phyloP scores from a whole-genome alignment of 2,888 invertebrate species.

The Tortricodes alternella region DNA sequence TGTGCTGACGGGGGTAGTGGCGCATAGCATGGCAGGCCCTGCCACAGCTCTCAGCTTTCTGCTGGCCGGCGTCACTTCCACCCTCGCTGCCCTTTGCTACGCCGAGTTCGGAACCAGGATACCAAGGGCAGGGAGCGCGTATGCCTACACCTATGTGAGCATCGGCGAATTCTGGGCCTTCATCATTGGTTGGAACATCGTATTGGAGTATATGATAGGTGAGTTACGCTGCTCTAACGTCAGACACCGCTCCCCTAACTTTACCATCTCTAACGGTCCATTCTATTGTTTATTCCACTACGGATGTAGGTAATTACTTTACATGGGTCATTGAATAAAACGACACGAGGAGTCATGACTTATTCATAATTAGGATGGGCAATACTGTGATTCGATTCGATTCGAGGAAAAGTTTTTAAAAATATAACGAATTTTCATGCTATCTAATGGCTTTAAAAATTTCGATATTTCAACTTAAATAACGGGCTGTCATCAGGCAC shows the following conservation, averaged over 20 bases:
- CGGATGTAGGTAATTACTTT: conserved; percentile 2
- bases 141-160: conserved; percentile 96
- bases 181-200: conserved; percentile 96
- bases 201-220: conserved; percentile 95
- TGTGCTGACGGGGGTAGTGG: conserved; percentile 93
- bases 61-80: conserved; percentile 90
- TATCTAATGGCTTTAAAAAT: no score
- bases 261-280: neutral
- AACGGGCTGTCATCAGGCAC: no score
- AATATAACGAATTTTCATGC: no score
- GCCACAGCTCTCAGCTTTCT: conserved; percentile 87
- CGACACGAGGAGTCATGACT: conserved; percentile 5
- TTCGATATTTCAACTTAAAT: no score
- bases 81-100: conserved; percentile 92
- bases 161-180: conserved; percentile 97
- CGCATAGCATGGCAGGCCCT: conserved; percentile 91
- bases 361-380: conserved; percentile 2
- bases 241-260: neutral
- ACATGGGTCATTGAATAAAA: neutral
- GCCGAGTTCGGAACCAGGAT: conserved; percentile 94
- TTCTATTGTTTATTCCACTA: neutral
- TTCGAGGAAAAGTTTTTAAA: no score
- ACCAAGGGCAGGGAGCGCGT: conserved; percentile 95
- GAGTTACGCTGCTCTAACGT: conserved; percentile 32
- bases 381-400: neutral